A percentile compares a stretch with the other conserved stretches of the same genome.
phyloP scores from a whole-genome alignment of 35 echinoderm and acorn worm species.

The Chiridota heheva region DNA sequence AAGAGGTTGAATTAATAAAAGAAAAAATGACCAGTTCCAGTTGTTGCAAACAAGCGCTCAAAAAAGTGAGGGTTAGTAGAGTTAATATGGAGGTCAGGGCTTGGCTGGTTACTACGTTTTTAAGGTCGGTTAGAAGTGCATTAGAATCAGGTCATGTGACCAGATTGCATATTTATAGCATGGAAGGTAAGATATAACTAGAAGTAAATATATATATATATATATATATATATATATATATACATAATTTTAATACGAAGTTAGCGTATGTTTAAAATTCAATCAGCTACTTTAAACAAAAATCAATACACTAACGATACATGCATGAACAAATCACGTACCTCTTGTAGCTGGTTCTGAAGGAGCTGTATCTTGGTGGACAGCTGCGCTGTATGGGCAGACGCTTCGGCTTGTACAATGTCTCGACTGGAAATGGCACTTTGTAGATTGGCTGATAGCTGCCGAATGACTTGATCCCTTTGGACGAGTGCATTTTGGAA shows the following conservation, averaged over 20 bases:
- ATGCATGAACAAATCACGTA: constrained; percentile 26
- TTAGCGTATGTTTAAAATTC: not conserved
- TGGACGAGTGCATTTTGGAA: constrained; percentile 86
- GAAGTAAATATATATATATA: no score
- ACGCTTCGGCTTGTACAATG: constrained; percentile 69
- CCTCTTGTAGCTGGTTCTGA: constrained; percentile 74
- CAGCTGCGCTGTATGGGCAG: constrained; percentile 62
- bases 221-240: not conserved
- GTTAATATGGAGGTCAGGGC: no score
- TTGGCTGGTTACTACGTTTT: no score
- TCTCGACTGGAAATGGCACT: constrained; percentile 71
- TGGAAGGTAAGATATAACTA: no score
- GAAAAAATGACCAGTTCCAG: no score
- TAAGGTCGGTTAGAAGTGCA: no score
- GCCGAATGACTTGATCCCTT: constrained; percentile 88
- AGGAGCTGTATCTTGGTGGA: constrained; percentile 67
- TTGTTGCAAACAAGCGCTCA: no score
- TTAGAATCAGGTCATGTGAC: no score
- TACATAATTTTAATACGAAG: not conserved
- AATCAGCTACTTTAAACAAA: no score
- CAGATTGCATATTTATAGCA: no score
- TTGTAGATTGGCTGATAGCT: constrained; percentile 86
- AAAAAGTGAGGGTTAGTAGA: no score
- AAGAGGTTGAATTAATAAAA: no score
- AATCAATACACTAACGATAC: not conserved